Conservation (phyloP, 1,140 invertebrate genomes). For the Homalodisca vitripennis region DNA sequence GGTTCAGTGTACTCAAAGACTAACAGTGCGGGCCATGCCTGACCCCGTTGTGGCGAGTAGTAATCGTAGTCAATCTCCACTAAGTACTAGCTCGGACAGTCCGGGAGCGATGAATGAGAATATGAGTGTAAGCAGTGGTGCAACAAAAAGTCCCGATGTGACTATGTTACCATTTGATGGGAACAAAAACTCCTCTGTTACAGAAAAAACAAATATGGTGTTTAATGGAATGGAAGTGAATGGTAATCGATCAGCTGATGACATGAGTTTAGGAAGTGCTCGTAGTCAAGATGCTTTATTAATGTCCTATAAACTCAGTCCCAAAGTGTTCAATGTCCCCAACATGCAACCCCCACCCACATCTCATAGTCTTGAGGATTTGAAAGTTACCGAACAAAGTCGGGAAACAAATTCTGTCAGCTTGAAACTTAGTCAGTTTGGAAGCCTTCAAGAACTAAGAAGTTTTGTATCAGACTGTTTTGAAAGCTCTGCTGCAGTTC, state of each 20-base stretch:
- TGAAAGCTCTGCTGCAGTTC: slow-evolving; percentile 33
- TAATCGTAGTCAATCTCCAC: slow-evolving; percentile 41
- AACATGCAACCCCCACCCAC: slow-evolving; percentile 36
- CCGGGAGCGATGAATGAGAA: slow-evolving; percentile 38
- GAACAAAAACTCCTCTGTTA: slow-evolving; percentile 20
- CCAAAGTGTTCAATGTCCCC: slow-evolving; percentile 54
- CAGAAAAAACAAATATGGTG: neutral
- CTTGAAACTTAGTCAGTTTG: slow-evolving; percentile 48
- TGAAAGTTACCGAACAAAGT: slow-evolving; percentile 50
- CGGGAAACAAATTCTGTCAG: slow-evolving; percentile 43
- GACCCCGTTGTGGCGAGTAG: slow-evolving; percentile 29
- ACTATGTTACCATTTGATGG: slow-evolving; percentile 28
- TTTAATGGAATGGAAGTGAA: slow-evolving; percentile 22
- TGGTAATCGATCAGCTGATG: slow-evolving; percentile 37
- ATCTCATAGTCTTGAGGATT: slow-evolving; percentile 57
- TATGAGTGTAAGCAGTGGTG: slow-evolving; percentile 42
- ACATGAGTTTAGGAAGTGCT: slow-evolving; percentile 41
- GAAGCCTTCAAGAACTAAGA: slow-evolving; percentile 58
- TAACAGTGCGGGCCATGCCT: slow-evolving; percentile 56
- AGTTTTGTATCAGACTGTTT: slow-evolving; percentile 45
- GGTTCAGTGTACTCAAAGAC: slow-evolving; percentile 38
- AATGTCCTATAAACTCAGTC: slow-evolving; percentile 52
- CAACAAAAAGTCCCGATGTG: slow-evolving; percentile 41
- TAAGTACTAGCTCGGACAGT: slow-evolving; percentile 42
- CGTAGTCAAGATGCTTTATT: slow-evolving; percentile 43